These are phyloP conservation scores for Montipora cactus DNA, from an alignment of 64 coral and sea anemone species.

Conservation along the genomic window DNA sequence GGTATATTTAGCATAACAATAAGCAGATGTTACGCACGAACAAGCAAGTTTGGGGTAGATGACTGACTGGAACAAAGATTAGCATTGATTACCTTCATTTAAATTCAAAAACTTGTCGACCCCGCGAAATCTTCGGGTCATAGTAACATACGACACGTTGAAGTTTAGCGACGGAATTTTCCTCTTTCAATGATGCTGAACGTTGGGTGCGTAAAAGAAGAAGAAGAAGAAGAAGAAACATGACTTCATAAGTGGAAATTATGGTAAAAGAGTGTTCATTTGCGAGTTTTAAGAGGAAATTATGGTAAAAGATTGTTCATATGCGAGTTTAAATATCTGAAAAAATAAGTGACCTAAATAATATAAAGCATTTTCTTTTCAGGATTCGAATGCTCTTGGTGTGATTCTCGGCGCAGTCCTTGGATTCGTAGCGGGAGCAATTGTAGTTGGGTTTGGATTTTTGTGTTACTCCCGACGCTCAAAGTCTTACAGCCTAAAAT, in stretches of 20 bases:
- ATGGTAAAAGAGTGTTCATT: not conserved
- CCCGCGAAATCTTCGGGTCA: constrained; percentile 32
- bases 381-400: constrained; percentile 79
- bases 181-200: not conserved
- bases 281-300: not conserved
- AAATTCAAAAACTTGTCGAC: constrained; percentile 40
- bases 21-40: constrained; percentile 17
- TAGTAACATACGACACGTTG: not conserved
- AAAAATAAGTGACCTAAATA: too few relatives aligned
- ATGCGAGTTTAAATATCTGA: too few relatives aligned
- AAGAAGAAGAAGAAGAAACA: not conserved
- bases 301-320: too few relatives aligned
- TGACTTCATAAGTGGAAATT: constrained; percentile 11
- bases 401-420: constrained; percentile 81
- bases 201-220: not conserved
- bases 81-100: constrained; percentile 22
- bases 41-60: not conserved
- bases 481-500: constrained; percentile 55
- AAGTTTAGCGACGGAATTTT: constrained; percentile 3
- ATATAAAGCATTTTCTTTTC: not conserved
- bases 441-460: constrained; percentile 61
- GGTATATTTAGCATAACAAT: constrained; percentile 32
- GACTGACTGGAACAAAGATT: not conserved
- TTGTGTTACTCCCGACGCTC: constrained; percentile 52
- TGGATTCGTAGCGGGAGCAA: constrained; percentile 76